phyloP scores from a whole-genome alignment of 2,888 invertebrate genomes.

The Odontocerum albicorne region DNA sequence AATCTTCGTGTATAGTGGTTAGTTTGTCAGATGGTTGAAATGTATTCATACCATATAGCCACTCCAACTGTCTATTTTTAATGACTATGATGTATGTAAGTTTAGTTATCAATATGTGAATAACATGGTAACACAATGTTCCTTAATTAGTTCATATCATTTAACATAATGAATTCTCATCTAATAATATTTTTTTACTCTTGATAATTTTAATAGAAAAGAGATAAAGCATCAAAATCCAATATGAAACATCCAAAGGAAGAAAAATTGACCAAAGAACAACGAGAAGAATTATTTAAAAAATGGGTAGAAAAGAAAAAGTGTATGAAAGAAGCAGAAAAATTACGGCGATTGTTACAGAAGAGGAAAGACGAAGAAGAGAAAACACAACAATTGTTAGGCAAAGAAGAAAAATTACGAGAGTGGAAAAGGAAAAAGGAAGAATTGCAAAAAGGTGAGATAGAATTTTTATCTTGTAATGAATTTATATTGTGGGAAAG shows the following conservation, averaged over 20 bases:
- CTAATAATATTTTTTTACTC: too few species aligned
- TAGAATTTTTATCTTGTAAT: not conserved
- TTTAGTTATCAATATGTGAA: too few species aligned
- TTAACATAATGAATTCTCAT: too few species aligned
- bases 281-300: constrained; percentile 54
- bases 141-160: too few species aligned
- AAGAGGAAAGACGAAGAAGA: constrained; percentile 49
- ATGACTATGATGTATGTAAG: too few species aligned
- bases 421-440: constrained; percentile 63
- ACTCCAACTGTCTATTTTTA: too few species aligned
- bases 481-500: too few species aligned
- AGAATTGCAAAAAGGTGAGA: constrained; percentile 58
- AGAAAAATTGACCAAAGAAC: constrained; percentile 46
- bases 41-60: too few species aligned
- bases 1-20: too few species aligned
- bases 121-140: too few species aligned
- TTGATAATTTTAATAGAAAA: constrained; percentile 32
- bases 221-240: constrained; percentile 27
- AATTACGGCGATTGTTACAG: constrained; percentile 46
- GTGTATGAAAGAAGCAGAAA: constrained; percentile 44
- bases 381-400: constrained; percentile 45
- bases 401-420: constrained; percentile 53
- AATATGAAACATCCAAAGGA: constrained; percentile 7
- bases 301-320: constrained; percentile 59
- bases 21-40: too few species aligned